Evolutionary conservation across 1,140 invertebrate species (phyloP).

Genomic region (Cylas formicarius): DNA sequence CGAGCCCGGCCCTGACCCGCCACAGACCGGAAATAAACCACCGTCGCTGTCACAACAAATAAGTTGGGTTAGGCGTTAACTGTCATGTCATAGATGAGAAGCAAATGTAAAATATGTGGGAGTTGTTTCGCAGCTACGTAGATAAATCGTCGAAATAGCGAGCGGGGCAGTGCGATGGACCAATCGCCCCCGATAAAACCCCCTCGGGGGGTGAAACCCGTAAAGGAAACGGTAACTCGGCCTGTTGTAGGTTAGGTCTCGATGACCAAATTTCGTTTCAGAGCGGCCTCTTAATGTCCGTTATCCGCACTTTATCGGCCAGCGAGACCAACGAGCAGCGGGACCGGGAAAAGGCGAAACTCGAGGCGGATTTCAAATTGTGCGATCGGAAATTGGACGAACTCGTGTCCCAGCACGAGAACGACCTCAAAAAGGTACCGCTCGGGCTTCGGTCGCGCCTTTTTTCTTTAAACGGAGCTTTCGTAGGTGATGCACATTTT

Average conservation of each 20-base stretch:
- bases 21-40: no score
- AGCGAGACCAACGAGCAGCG: constrained; percentile 92
- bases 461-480: no score
- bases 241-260: no score
- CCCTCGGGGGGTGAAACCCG: constrained; percentile 70
- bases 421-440: constrained; percentile 81
- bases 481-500: constrained; percentile 59
- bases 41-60: constrained; percentile 13
- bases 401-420: constrained; percentile 79
- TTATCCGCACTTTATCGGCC: constrained; percentile 82
- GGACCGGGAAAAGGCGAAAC: constrained; percentile 86
- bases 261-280: constrained; percentile 45
- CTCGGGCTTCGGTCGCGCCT: no score
- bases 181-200: constrained; percentile 64
- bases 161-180: no score
- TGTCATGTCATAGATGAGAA: constrained; percentile 6
- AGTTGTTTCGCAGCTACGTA: constrained; percentile 15
- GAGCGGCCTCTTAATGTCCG: constrained; percentile 86
- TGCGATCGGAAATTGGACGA: constrained; percentile 85
- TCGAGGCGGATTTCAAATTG: constrained; percentile 88
- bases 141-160: neutral
- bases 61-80: constrained; percentile 12
- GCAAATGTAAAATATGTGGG: constrained; percentile 14
- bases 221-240: constrained; percentile 68
- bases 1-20: no score